A percentile compares a stretch with the other conserved stretches of the same genome.
phyloP scores from a whole-genome alignment of 2,888 invertebrate genomes.

The Cephus rjabovi region DNA sequence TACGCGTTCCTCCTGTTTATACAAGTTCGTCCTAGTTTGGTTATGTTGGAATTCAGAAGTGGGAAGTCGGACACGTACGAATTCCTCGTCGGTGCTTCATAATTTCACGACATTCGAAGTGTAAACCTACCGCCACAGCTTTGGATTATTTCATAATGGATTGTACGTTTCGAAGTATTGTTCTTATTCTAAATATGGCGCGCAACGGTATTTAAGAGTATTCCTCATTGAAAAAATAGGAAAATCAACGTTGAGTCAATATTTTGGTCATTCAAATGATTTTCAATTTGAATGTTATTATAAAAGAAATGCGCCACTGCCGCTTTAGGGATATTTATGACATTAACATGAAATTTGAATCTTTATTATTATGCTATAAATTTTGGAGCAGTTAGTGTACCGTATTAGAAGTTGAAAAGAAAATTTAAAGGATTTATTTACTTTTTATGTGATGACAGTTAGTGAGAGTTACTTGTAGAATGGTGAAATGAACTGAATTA shows the following conservation, averaged over 20 bases:
- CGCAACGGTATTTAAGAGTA: neutral
- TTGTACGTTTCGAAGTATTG: slow-evolving; percentile 54
- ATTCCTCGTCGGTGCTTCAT: slow-evolving; percentile 14
- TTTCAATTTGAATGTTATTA: slow-evolving; percentile 65
- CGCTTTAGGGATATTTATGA: slow-evolving; percentile 15
- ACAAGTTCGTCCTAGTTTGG: slow-evolving; percentile 47
- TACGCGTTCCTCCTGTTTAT: slow-evolving; percentile 30
- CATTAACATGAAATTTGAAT: neutral
- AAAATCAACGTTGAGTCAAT: neutral
- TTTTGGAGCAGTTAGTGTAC: neutral
- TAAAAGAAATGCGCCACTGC: slow-evolving; percentile 58
- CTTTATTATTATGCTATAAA: neutral
- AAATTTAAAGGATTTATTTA: slow-evolving; percentile 11
- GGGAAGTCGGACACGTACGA: slow-evolving; percentile 22
- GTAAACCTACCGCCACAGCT: neutral
- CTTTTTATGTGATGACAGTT: slow-evolving; percentile 32
- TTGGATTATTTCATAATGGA: slow-evolving; percentile 38
- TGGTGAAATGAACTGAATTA: neutral
- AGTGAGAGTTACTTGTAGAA: slow-evolving; percentile 7
- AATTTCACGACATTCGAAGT: slow-evolving; percentile 5
- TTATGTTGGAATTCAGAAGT: slow-evolving; percentile 47
- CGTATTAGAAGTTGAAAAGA: slow-evolving; percentile 3
- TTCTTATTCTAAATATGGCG: neutral
- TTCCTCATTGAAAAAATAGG: neutral
- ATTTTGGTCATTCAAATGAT: slow-evolving; percentile 6